Base-by-base conservation (phyloP, 2,888 invertebrate species). In the Leucophenga montana region DNA sequence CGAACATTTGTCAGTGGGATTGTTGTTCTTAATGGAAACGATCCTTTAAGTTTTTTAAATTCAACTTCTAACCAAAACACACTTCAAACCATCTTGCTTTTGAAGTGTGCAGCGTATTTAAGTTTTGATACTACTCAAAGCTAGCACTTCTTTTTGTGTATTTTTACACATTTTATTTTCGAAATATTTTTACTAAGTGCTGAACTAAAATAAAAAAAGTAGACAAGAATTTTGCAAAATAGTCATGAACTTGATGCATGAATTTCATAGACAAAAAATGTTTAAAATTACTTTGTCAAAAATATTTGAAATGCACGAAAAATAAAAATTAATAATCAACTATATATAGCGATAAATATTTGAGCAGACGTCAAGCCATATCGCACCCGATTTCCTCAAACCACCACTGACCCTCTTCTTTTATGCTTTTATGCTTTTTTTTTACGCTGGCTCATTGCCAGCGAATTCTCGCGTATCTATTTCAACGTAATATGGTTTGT, bases 211-310 rank as follows among this genome's bases (percentile, higher is more conserved):
- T 18, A 44, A 9, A 20, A 13, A 56, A 56, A 27, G 11, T 27
- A n/a, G n/a, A n/a, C n/a, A n/a, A n/a, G n/a, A 39, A 14, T 18
- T 20, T 8, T 4, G 44, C 61, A 39, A 61, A 61, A 39, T 14
- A 64, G 18, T 70, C 75, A 74, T 83, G 82, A 81, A 81, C 83
- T 83, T 83, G 82, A 76, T 76, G 80, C 80, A 71, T 79, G 80
- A 78, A 67, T 71, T 53, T 69, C 71, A 76, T 67, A 73, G 78
- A 39, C 8, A 39, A 39, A 39, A 39, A 39, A 77, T 75, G 66
- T 75, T 82, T 76, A 80, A 78, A 16, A 82, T 83, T 81, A 83
- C 82, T 80, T 83, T 75, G 74, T 77, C 79, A 71, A 56, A n/a
- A 68, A 71, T 69, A 54, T 46, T 46, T 39, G 72, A 73, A 64